Percentiles rank a stretch among this genome's conserved stretches.
These are phyloP conservation scores for Pocota personata DNA, from an alignment of 2,888 invertebrate species.

Conservation along the genomic window DNA sequence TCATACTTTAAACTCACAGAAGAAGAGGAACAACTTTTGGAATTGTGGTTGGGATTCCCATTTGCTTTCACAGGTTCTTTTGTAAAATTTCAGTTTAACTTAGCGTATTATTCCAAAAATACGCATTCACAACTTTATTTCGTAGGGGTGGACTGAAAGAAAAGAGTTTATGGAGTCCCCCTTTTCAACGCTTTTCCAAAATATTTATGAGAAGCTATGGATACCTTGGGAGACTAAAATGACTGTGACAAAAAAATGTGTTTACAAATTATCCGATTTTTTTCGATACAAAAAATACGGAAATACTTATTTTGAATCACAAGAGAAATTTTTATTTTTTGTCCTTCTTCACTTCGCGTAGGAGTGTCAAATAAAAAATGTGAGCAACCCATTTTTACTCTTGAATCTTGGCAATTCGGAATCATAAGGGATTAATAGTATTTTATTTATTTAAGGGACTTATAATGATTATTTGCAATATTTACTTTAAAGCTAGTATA, in stretches of 20 bases:
- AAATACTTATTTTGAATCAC: no score
- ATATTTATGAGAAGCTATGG: background rate
- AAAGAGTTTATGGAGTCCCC: background rate
- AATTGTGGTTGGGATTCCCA: slow-evolving; percentile 2
- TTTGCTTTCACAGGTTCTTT: slow-evolving; percentile 6
- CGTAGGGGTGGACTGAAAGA: background rate
- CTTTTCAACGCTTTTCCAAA: background rate
- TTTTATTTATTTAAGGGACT: no score
- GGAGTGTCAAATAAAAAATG: no score
- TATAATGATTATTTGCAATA: no score
- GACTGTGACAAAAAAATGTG: background rate
- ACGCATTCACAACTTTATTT: background rate
- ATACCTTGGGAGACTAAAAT: background rate
- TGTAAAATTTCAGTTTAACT: background rate
- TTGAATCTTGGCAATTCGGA: no score
- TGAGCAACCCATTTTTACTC: no score
- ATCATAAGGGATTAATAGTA: no score
- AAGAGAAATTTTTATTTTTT: no score
- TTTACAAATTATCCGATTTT: no score
- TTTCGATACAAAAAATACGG: no score
- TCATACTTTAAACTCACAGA: background rate
- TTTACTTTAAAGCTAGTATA: no score
- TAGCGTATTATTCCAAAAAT: background rate
- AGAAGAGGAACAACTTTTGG: slow-evolving; percentile 2
- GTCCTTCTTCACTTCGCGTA: no score